Evolutionary conservation across 2,113 vertebrate genomes (phyloP).

Genomic region (Saccopteryx bilineata): DNA sequence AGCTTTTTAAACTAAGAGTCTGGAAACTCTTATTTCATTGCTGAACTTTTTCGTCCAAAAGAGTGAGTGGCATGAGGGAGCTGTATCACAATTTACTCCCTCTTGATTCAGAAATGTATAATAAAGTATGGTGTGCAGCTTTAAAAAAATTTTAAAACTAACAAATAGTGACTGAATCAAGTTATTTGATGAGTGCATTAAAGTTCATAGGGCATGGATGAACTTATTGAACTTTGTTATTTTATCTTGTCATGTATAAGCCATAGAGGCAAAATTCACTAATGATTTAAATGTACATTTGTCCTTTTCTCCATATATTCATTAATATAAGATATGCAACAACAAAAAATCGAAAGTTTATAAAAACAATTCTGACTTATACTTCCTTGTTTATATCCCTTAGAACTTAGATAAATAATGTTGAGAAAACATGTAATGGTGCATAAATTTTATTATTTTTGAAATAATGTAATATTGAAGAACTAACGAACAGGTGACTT

Average conservation of each 20-base stretch:
- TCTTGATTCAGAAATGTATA: constrained; percentile 60
- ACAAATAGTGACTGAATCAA: constrained; percentile 53
- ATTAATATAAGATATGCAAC: neutral
- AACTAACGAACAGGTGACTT: constrained; percentile 75
- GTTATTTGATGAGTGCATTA: constrained; percentile 19
- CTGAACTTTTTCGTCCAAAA: constrained; percentile 72
- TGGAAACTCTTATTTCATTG: constrained; percentile 65
- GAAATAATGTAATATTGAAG: constrained; percentile 78
- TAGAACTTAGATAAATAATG: constrained; percentile 58
- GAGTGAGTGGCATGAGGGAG: constrained; percentile 23
- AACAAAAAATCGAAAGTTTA: constrained; percentile 49
- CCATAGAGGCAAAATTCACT: constrained; percentile 26
- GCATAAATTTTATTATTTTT: constrained; percentile 63
- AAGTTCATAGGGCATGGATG: constrained; percentile 44
- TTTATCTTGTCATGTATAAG: constrained; percentile 36
- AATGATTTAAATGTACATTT: constrained; percentile 8
- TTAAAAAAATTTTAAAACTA: constrained; percentile 58
- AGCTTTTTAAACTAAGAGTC: constrained; percentile 40
- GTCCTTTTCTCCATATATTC: constrained; percentile 57
- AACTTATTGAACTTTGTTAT: constrained; percentile 36
- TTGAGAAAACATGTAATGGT: constrained; percentile 66
- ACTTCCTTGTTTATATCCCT: constrained; percentile 62
- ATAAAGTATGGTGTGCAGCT: constrained; percentile 69
- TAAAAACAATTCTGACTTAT: constrained; percentile 45
- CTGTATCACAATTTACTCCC: constrained; percentile 16